A percentile compares a stretch with the other conserved stretches of the same genome.
phyloP scores from a whole-genome alignment of 2,888 invertebrate species.

The Eristalis intricaria region DNA sequence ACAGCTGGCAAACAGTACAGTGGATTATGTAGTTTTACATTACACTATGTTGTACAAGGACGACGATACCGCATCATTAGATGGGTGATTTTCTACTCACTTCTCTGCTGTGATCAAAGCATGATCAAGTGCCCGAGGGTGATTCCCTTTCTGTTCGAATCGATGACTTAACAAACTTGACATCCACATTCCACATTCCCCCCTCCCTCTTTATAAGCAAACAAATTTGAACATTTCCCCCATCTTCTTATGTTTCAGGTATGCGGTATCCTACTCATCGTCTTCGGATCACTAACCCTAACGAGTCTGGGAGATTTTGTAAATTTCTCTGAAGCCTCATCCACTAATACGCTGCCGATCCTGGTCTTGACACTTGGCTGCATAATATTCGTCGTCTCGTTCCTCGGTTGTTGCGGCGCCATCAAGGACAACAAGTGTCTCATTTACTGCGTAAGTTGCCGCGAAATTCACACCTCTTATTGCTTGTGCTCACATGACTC shows the following conservation, averaged over 20 bases:
- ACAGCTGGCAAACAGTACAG: no score
- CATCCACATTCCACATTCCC: no score
- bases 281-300: constrained; percentile 86
- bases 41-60: no score
- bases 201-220: neutral
- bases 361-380: constrained; percentile 86
- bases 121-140: no score
- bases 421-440: constrained; percentile 93
- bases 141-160: no score
- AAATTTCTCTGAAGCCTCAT: constrained; percentile 80
- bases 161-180: neutral
- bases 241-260: constrained; percentile 82
- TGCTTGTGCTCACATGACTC: neutral
- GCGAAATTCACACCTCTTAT: neutral
- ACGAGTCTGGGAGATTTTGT: constrained; percentile 83
- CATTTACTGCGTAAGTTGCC: constrained; percentile 87
- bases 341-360: constrained; percentile 84
- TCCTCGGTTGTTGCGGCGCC: constrained; percentile 95
- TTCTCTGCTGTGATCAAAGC: no score
- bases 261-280: constrained; percentile 86
- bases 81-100: no score
- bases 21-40: no score
- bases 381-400: constrained; percentile 89
- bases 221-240: neutral
- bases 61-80: no score